Evolutionary conservation across 1,140 invertebrate genomes (phyloP), one percentile per base, ranked within the genome.

Genomic region (Drosophila nigrodunni): DNA sequence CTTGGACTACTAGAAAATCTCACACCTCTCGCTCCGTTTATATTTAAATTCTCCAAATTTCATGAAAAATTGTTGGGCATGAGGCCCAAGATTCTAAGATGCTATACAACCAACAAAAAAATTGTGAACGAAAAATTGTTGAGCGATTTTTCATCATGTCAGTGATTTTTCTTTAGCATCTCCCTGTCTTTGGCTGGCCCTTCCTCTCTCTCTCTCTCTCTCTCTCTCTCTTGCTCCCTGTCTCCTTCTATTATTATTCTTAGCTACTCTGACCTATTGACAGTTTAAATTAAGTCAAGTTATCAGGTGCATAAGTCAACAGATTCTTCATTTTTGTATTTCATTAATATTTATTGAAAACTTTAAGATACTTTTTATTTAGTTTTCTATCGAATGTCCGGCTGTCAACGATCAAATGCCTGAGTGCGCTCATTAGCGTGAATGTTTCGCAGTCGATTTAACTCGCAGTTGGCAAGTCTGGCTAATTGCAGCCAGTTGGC

Each of bases 71-170:
- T 61, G 67, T 77, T 80, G 64, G 47, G 70, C 57, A 41, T 34
- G 50, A 25, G 52, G 44, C 49, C 62, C 43, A 37, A 59, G 64
- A 77, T 65, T 43, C 46, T 47, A 57, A 35, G 52, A 15, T 15
- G 15, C 15, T 15, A 15, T 15, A 15, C 15, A 15, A 15, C 15
- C 37, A 73, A 44, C 59, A 15, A 54, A 11, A 13, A 72, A 78
- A 67, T 85, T 85, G 71, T 89, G 87, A 90, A 81, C 83, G 81
- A 80, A 89, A 87, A 87, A 91, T 87, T 90, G 86, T 83, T 90
- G 64, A 75, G 62, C 80, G 79, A 91, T 91, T 87, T 91, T 87
- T 91, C 89, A 76, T 91, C 66, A 50, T 91, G 85, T 91, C 89
- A 81, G 60, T 73, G 69, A 87, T 87, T 87, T 87, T 78, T 80